phyloP scores from a whole-genome alignment of 2,113 vertebrate species.

The Plotosus lineatus region DNA sequence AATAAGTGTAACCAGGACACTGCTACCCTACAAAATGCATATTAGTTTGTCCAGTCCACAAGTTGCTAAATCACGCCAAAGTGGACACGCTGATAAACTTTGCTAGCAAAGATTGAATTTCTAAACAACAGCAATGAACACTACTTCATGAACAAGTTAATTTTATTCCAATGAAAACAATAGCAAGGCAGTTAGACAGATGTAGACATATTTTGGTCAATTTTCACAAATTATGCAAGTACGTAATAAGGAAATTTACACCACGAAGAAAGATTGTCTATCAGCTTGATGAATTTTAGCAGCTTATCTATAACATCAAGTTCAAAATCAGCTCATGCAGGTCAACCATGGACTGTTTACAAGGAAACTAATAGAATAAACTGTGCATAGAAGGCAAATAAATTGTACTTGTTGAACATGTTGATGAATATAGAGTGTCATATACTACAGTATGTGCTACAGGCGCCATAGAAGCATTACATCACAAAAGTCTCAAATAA shows the following conservation, averaged over 20 bases:
- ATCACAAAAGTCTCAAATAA: background rate
- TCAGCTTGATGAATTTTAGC: background rate
- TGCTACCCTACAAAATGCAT: background rate
- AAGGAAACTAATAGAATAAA: background rate
- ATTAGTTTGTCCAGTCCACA: background rate
- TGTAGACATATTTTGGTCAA: background rate
- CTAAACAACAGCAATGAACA: background rate
- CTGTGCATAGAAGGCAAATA: background rate
- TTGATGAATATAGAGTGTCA: too few relatives aligned
- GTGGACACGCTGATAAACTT: background rate
- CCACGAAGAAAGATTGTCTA: background rate
- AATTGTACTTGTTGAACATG: background rate
- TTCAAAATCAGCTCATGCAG: too few relatives aligned
- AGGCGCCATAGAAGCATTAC: background rate
- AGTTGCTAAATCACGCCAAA: background rate
- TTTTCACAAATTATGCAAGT: background rate
- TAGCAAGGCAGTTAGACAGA: background rate
- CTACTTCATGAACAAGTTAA: background rate
- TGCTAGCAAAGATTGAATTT: background rate
- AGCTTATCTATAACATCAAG: background rate
- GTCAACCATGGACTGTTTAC: background rate
- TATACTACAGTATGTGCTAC: background rate
- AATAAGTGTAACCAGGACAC: background rate
- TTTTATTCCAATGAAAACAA: background rate
- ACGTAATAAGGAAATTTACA: background rate